Evolutionary conservation across 2,113 vertebrate species (phyloP).

Genomic region (Channa maculata): DNA sequence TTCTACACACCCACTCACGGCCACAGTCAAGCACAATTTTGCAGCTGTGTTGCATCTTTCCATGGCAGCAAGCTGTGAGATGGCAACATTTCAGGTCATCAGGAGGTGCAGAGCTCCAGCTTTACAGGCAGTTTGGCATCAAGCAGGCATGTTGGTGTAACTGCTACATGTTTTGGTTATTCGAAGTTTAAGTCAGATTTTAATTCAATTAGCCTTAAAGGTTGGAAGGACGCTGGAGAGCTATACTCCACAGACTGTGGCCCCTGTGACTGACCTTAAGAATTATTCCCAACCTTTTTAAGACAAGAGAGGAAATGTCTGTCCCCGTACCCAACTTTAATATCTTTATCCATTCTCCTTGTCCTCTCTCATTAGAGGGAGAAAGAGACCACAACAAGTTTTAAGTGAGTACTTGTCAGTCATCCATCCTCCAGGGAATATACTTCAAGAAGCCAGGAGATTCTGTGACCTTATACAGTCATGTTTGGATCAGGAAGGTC

Average conservation of each 20-base stretch:
- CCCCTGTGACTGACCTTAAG: too few species aligned
- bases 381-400: too few species aligned
- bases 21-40: neutral
- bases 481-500: too few species aligned
- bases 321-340: neutral
- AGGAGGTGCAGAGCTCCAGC: neutral
- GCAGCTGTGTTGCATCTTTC: neutral
- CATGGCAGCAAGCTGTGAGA: neutral
- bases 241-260: too few species aligned
- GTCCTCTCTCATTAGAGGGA: too few species aligned
- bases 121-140: neutral
- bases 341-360: too few species aligned
- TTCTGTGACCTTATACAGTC: too few species aligned
- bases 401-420: too few species aligned
- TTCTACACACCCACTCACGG: slow-evolving; percentile 1
- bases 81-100: neutral
- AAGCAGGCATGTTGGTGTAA: neutral
- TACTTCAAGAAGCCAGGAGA: too few species aligned
- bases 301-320: neutral
- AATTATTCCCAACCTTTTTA: neutral
- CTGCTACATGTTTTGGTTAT: neutral
- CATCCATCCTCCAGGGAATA: too few species aligned
- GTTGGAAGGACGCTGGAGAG: too few species aligned
- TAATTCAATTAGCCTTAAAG: too few species aligned
- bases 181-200: slow-evolving; percentile 2